Evolutionary conservation across 2,888 invertebrate genomes (phyloP), one percentile per base, ranked within the genome.

Genomic region (Lamproptera curius): DNA sequence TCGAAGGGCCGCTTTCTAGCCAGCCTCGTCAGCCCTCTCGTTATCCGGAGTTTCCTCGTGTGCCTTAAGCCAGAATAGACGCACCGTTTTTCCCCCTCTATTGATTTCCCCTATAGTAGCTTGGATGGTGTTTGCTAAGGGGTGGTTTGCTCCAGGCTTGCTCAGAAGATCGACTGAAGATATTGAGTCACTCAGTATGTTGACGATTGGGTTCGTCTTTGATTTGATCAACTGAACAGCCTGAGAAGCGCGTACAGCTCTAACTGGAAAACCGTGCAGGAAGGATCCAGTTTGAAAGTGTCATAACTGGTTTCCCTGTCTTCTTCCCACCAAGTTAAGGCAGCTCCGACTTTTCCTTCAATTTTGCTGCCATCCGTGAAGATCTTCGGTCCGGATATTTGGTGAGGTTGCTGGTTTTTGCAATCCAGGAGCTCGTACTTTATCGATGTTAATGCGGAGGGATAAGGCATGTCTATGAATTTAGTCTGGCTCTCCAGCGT

Each of bases 311-410:
- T 20, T 26, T 57, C 58, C n/a, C 4, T 6, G 0, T 45, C 50
- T 1, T 42, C 20, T 14, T 49, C 33, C 53, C 51, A 57, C 36
- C 44, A 43, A 1, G 57, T 44, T 0, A 52, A 17, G 9, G 44
- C 57, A 0, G 54, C 56, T 6, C n/a, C 58, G 0, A 55, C 55
- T 39, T 43, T 53, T 0, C 46, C 52, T 6, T 52, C 53, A 1
- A 53, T 45, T 35, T 59, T 57, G 14, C 57, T 56, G 4, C 56
- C 56, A 23, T 59, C 57, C 0, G 55, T 57, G 16, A 43, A 59
- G 1, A 56, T 42, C 4, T 43, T 23, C 10, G 39, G 39, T n/a
- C 2, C 34, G 33, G 20, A n/a, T 16, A 6, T 15, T 14, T 37
- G 31, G 39, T 16, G 45, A 15, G 11, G 31, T 15, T 37, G 13